A percentile compares a stretch with the other conserved stretches of the same genome.
Evolutionary conservation across 1,140 invertebrate species (phyloP).

Genomic region (Halyomorpha halys): DNA sequence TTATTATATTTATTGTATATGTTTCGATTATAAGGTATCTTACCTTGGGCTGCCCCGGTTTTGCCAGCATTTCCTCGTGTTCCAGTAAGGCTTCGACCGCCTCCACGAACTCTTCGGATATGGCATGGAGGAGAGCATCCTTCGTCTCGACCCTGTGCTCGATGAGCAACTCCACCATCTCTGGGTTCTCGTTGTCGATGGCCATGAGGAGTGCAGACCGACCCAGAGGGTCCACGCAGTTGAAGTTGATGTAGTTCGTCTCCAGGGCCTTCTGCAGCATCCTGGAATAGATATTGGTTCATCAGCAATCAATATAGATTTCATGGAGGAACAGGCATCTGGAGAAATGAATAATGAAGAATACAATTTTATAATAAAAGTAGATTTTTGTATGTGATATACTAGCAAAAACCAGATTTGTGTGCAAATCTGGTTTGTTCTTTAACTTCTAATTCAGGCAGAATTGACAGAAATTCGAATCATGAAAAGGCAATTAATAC

Average conservation of each 20-base stretch:
- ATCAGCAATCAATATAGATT: no score
- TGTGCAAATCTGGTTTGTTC: no score
- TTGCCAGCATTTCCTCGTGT: slow-evolving; percentile 74
- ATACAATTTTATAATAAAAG: no score
- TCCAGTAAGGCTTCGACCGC: slow-evolving; percentile 91
- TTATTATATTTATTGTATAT: no score
- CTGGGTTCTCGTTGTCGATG: slow-evolving; percentile 98
- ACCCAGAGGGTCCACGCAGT: slow-evolving; percentile 93
- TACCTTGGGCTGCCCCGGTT: slow-evolving; percentile 70
- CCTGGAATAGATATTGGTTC: slow-evolving; percentile 36
- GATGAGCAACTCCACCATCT: slow-evolving; percentile 94
- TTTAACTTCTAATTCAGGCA: no score
- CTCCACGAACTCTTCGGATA: slow-evolving; percentile 96
- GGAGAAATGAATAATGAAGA: not conserved
- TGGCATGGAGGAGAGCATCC: slow-evolving; percentile 90
- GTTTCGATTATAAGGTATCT: no score
- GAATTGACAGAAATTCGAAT: no score
- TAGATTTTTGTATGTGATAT: no score
- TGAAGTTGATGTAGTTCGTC: slow-evolving; percentile 80
- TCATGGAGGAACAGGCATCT: not conserved
- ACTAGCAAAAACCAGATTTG: no score
- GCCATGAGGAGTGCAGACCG: slow-evolving; percentile 86
- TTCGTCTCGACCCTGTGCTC: slow-evolving; percentile 79
- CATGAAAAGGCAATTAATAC: no score
- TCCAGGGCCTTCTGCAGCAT: slow-evolving; percentile 68